A percentile compares a stretch with the other conserved stretches of the same genome.
These are phyloP conservation scores for Ploceus nigricollis DNA, from an alignment of 2,113 vertebrate genomes.

Conservation along the genomic window DNA sequence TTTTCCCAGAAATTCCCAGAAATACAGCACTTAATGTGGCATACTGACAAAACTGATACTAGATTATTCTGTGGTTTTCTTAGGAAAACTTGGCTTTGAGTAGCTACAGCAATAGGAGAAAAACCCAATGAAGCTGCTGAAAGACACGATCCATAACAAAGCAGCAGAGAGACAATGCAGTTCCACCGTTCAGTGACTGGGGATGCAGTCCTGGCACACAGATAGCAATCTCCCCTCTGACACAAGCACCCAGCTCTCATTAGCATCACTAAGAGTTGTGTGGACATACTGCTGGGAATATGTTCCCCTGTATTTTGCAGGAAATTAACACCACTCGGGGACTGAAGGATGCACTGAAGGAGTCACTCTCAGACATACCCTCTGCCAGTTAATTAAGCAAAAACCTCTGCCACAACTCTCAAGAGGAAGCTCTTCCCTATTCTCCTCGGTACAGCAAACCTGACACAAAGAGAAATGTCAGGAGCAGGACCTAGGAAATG, in stretches of 20 bases:
- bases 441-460: background rate
- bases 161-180: background rate
- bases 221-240: conserved; percentile 24
- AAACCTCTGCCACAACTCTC: conserved; percentile 32
- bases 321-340: conserved; percentile 55
- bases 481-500: background rate
- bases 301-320: background rate
- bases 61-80: background rate
- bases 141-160: background rate
- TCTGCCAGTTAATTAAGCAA: conserved; percentile 59
- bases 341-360: conserved; percentile 34
- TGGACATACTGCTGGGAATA: conserved; percentile 30
- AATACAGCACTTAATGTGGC: conserved; percentile 17
- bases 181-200: background rate
- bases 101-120: background rate
- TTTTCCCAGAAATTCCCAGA: conserved; percentile 3
- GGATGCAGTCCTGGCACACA: background rate
- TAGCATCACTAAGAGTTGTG: conserved; percentile 32
- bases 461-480: conserved; percentile 29
- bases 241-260: conserved; percentile 42
- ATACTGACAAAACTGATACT: background rate
- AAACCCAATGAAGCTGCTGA: background rate
- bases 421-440: background rate
- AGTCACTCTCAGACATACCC: conserved; percentile 17
- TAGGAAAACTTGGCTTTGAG: background rate